Conservation (phyloP, 2,797 vertebrate genomes). For the Euphonia xanthogaster region DNA sequence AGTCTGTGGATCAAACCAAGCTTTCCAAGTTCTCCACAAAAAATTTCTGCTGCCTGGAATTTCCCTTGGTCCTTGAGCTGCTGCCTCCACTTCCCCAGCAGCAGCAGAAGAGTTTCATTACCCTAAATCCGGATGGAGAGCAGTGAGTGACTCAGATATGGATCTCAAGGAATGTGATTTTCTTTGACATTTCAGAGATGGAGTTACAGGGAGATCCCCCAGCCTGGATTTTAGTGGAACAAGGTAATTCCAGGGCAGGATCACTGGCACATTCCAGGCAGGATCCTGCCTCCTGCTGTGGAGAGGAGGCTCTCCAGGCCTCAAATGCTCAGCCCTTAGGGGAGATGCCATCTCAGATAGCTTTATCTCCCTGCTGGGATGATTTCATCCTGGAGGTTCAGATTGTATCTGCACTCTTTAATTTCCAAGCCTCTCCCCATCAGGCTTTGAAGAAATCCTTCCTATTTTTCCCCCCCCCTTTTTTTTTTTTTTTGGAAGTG, state of each 20-base stretch:
- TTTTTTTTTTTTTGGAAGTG: not conserved
- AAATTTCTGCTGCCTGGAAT: not conserved
- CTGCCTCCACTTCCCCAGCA: not conserved
- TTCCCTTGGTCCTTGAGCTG: not conserved
- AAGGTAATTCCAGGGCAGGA: not conserved
- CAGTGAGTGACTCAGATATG: not conserved
- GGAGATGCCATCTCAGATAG: constrained; percentile 27
- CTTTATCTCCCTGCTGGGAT: constrained; percentile 46
- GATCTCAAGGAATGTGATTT: constrained; percentile 7
- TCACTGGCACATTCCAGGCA: not conserved
- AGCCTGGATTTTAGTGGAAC: not conserved
- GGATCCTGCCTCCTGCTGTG: not conserved
- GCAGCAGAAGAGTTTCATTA: not conserved
- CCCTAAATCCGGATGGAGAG: not conserved
- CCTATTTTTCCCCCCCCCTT: not conserved
- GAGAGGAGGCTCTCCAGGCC: not conserved
- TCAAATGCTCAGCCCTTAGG: constrained; percentile 49
- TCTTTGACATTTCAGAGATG: not conserved
- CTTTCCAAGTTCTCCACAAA: not conserved
- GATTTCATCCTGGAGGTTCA: constrained; percentile 55
- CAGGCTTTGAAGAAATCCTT: constrained; percentile 45
- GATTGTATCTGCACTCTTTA: constrained; percentile 48
- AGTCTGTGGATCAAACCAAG: not conserved
- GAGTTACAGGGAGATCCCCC: not conserved
- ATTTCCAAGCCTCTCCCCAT: constrained; percentile 56